These are phyloP conservation scores for Drosophila orena DNA, from an alignment of 1,140 invertebrate genomes.

Conservation along the genomic window DNA sequence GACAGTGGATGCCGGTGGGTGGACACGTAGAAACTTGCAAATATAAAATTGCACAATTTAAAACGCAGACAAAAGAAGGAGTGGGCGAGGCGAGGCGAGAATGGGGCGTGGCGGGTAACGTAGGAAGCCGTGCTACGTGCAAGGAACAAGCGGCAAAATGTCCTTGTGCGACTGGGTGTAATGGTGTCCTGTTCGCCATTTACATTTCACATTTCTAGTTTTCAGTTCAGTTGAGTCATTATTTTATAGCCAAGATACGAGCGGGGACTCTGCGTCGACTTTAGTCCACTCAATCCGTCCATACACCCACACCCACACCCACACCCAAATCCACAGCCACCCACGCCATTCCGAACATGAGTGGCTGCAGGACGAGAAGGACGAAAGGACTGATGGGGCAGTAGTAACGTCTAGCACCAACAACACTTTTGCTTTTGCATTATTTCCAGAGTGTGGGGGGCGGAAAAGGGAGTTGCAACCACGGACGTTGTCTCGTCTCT, in stretches of 20 bases:
- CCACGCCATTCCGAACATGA: constrained; percentile 3
- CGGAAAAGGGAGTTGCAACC: constrained; percentile 21
- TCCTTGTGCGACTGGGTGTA: constrained; percentile 36
- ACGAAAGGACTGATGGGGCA: constrained; percentile 3
- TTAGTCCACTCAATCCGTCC: not conserved
- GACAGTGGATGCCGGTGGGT: not conserved
- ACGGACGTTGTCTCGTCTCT: constrained; percentile 43
- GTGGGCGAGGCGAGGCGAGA: constrained; percentile 7
- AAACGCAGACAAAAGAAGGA: constrained; percentile 58
- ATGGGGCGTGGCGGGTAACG: constrained; percentile 19
- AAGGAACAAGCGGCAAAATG: constrained; percentile 50
- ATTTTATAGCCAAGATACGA: constrained; percentile 83
- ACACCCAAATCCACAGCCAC: not conserved
- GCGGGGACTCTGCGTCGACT: constrained; percentile 57
- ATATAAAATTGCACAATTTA: constrained; percentile 84
- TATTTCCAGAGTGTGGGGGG: constrained; percentile 7
- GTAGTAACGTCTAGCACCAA: constrained; percentile 29
- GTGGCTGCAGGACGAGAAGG: constrained; percentile 55
- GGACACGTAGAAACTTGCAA: constrained; percentile 73
- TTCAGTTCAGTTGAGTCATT: constrained; percentile 84
- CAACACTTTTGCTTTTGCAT: constrained; percentile 77
- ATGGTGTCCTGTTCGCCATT: constrained; percentile 73
- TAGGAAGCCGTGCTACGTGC: constrained; percentile 47
- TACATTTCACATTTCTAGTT: constrained; percentile 83
- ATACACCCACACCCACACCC: not conserved